These are phyloP conservation scores for Saccopteryx bilineata DNA, from an alignment of 2,113 vertebrate species.

Conservation along the genomic window DNA sequence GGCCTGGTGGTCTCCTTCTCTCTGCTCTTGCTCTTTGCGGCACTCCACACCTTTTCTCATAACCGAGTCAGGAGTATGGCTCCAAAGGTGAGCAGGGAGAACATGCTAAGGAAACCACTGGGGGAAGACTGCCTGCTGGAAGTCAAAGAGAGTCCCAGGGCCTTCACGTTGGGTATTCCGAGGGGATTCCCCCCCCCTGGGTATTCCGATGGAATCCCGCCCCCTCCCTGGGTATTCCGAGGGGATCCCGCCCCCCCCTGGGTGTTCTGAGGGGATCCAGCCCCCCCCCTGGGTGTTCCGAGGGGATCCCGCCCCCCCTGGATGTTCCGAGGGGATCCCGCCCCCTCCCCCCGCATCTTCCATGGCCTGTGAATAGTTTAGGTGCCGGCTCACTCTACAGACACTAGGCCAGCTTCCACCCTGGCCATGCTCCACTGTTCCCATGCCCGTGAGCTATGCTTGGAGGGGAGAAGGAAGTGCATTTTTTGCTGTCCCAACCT, in stretches of 20 bases:
- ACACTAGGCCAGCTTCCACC: background rate
- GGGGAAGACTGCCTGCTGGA: background rate
- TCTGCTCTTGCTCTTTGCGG: background rate
- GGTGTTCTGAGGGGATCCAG: too few species aligned
- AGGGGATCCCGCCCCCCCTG: too few species aligned
- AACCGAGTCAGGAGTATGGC: background rate
- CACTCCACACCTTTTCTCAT: background rate
- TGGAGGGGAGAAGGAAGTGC: background rate
- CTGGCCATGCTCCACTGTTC: background rate
- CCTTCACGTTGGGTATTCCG: too few species aligned
- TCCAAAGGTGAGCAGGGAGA: background rate
- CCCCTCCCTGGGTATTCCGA: too few species aligned
- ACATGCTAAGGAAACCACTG: background rate
- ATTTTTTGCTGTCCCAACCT: background rate
- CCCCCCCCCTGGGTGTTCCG: too few species aligned
- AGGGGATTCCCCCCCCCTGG: too few species aligned
- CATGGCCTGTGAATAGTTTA: background rate
- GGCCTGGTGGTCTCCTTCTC: background rate
- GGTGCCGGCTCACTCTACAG: background rate
- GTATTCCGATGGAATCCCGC: too few species aligned
- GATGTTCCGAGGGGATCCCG: too few species aligned
- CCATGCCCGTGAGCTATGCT: fast-evolving
- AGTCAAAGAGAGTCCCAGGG: background rate
- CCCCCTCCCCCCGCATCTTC: background rate
- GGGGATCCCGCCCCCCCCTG: too few species aligned